Conservation (phyloP, 2,113 vertebrate species). For the Labeo catla region DNA sequence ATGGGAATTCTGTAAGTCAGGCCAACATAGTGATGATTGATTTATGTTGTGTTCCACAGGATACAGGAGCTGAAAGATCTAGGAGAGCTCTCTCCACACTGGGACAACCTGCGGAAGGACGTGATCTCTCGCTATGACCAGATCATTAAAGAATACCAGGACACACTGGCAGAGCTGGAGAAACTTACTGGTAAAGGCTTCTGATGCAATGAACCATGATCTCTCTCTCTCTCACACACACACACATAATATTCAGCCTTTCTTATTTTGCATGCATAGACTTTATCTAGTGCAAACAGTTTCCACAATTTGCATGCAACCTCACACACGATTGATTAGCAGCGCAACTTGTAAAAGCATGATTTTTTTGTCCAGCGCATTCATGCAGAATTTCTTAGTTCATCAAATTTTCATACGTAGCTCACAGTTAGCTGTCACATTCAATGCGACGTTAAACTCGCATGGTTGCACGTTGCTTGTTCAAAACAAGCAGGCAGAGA, state of each 20-base stretch:
- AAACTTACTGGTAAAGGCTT: constrained; percentile 84
- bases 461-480: not conserved
- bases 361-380: not conserved
- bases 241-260: not conserved
- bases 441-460: constrained; percentile 17
- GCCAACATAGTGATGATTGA: not conserved
- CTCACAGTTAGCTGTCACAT: constrained; percentile 20
- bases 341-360: not conserved
- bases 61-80: constrained; percentile 92
- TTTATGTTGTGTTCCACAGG: constrained; percentile 69
- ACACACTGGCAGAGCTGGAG: constrained; percentile 88
- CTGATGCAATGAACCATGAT: not conserved
- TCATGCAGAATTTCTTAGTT: constrained; percentile 36
- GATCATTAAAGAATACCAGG: constrained; percentile 88
- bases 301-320: not conserved
- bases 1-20: not conserved
- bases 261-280: not conserved
- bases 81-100: constrained; percentile 96
- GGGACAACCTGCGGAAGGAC: constrained; percentile 94
- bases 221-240: not conserved
- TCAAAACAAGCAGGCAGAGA: not conserved
- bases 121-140: constrained; percentile 91
- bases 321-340: not conserved
- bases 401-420: not conserved
- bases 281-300: not conserved